Percentiles rank a stretch among this genome's conserved stretches.
These are phyloP conservation scores for Pipa parva DNA, from an alignment of 2,113 vertebrate species.

Conservation along the genomic window DNA sequence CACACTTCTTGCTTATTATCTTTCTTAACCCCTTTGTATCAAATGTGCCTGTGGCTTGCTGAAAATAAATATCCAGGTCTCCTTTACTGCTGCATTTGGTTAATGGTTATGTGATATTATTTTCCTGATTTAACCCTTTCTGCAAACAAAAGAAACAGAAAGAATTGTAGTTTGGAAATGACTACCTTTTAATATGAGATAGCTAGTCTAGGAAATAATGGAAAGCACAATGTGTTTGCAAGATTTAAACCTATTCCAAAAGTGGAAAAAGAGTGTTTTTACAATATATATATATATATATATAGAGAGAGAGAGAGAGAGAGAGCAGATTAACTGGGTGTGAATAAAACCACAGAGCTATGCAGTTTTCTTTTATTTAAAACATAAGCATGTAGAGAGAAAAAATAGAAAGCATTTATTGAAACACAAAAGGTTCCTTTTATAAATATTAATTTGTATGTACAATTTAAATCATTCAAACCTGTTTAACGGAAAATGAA, in stretches of 20 bases:
- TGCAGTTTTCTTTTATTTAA: constrained; percentile 29
- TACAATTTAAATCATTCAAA: constrained; percentile 17
- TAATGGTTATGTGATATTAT: no score
- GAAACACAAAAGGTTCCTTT: constrained; percentile 28
- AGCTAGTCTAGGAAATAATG: constrained; percentile 1
- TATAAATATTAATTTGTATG: constrained; percentile 22
- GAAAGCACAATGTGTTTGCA: neutral
- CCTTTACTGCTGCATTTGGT: no score
- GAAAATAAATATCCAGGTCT: constrained; percentile 36
- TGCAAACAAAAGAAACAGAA: no score
- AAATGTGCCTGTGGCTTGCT: constrained; percentile 7
- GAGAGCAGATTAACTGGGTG: neutral
- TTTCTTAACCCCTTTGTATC: constrained; percentile 74
- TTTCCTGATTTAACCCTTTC: constrained; percentile 51
- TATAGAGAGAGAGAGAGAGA: no score
- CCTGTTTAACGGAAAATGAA: constrained; percentile 19
- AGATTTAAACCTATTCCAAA: constrained; percentile 30
- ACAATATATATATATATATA: neutral
- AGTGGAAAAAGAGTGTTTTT: neutral
- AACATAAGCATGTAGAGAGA: constrained; percentile 22
- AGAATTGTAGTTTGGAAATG: no score
- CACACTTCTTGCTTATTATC: constrained; percentile 78
- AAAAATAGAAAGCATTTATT: constrained; percentile 25
- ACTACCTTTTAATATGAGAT: no score
- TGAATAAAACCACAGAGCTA: constrained; percentile 37